Evolutionary conservation across 1,140 invertebrate species (phyloP), one percentile per base, ranked within the genome.

Genomic region (Centruroides vittatus): DNA sequence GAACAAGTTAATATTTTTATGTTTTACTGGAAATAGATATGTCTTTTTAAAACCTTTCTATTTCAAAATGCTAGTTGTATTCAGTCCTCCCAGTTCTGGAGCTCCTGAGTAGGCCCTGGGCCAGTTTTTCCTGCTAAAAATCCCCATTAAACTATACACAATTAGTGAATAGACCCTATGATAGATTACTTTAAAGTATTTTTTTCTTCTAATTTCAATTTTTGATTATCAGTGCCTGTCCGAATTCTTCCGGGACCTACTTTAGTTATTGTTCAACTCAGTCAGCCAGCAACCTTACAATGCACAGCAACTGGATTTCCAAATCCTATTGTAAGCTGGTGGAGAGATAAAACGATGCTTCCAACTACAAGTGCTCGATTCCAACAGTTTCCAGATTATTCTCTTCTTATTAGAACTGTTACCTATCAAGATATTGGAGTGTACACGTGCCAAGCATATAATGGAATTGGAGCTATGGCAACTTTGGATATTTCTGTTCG

Each of bases 251-350:
- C 67, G 0, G 67, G 67, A 23, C 58, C 59, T 5, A 64, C 81
- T 65, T 73, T 78, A 35, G 75, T 87, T 41, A 79, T 84, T 23
- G 86, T 86, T 5, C 79, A 80, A 47, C 73, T 93, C 55, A 85
- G 84, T 57, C 75, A 78, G 4, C 83, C 85, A 10, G 79, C 86
- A 5, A 72, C 79, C 34, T 74, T 94, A 3, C 81, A 85, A 61
- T 94, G 91, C 74, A 84, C 85, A 65, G 87, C 88, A 12, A 81
- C 86, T 68, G 91, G 90, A 41, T 85, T 81, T 78, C 91, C 91
- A 0, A 73, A 78, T 50, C 89, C 90, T 0, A 74, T 78, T 23
- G 84, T 93, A 12, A 87, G 84, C 12, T 94, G 91, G 91, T 92
- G 87, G 86, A 80, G 83, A 52, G 85, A 86, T n/a, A 78, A 81